Conservation (phyloP, 2,113 vertebrate genomes). For the Lucifuga dentata region DNA sequence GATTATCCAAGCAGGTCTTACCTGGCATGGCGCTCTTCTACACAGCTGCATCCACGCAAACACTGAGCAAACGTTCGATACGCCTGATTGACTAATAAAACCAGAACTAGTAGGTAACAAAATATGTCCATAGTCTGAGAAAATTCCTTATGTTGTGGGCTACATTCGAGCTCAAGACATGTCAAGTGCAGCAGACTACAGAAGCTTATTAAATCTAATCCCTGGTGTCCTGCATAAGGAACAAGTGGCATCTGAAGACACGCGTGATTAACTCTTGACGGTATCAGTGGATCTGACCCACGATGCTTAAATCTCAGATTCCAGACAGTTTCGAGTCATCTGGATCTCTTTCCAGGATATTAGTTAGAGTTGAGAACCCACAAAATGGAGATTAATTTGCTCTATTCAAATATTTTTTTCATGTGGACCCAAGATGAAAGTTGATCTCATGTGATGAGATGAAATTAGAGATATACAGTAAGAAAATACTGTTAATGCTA, state of each 20-base stretch:
- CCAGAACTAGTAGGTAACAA: conserved; percentile 78
- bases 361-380: not conserved
- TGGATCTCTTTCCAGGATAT: not conserved
- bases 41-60: conserved; percentile 86
- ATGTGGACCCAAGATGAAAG: not conserved
- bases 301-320: too few species aligned
- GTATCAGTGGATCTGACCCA: conserved; percentile 27
- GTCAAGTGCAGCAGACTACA: conserved; percentile 70
- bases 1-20: conserved; percentile 69
- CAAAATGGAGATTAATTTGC: not conserved
- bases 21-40: conserved; percentile 89
- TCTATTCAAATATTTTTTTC: not conserved
- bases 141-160: conserved; percentile 67
- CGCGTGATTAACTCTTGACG: conserved; percentile 31
- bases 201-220: conserved; percentile 93
- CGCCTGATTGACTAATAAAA: conserved; percentile 67
- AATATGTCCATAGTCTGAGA: conserved; percentile 87
- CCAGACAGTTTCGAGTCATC: too few species aligned
- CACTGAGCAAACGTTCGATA: conserved; percentile 75
- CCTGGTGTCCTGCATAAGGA: conserved; percentile 55
- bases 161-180: conserved; percentile 80
- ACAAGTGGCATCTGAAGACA: conserved; percentile 55
- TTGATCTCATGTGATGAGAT: not conserved
- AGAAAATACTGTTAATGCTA: too few species aligned
- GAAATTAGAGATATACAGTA: not conserved